Percentiles rank a stretch among this genome's conserved stretches.
Evolutionary conservation across 2,113 vertebrate species (phyloP).

Genomic region (Rhegmatorhina hoffmannsi): DNA sequence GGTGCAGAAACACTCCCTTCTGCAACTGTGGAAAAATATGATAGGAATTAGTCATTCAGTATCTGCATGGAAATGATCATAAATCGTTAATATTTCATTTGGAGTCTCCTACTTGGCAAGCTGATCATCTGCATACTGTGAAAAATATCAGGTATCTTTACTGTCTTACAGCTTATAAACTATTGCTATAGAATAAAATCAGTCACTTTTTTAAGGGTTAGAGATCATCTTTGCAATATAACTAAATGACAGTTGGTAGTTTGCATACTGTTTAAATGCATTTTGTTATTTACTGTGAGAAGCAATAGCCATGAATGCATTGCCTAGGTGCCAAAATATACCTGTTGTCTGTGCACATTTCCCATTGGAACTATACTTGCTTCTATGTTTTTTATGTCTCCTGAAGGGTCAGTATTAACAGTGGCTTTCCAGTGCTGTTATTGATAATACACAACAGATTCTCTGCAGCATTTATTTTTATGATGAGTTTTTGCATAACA

Average conservation of each 20-base stretch:
- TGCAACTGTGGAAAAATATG: slow-evolving; percentile 34
- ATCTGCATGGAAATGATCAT: slow-evolving; percentile 26
- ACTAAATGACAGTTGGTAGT: background rate
- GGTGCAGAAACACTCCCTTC: slow-evolving; percentile 22
- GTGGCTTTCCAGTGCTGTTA: background rate
- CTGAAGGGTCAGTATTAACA: background rate
- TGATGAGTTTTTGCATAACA: background rate
- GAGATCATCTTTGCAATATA: background rate
- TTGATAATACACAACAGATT: background rate
- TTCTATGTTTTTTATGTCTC: background rate
- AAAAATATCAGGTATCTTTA: background rate
- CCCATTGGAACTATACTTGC: background rate
- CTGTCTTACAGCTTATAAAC: background rate
- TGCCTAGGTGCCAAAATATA: background rate
- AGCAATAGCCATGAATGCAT: background rate
- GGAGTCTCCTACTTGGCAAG: background rate
- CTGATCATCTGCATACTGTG: background rate
- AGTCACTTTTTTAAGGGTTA: background rate
- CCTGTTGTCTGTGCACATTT: background rate
- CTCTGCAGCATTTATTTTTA: background rate
- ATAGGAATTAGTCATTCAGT: slow-evolving; percentile 29
- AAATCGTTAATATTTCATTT: slow-evolving; percentile 37
- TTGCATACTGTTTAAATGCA: background rate
- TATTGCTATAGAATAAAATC: background rate
- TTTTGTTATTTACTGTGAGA: background rate